Evolutionary conservation across 2,113 vertebrate species (phyloP).

Genomic region (Porphyrio hochstetteri): DNA sequence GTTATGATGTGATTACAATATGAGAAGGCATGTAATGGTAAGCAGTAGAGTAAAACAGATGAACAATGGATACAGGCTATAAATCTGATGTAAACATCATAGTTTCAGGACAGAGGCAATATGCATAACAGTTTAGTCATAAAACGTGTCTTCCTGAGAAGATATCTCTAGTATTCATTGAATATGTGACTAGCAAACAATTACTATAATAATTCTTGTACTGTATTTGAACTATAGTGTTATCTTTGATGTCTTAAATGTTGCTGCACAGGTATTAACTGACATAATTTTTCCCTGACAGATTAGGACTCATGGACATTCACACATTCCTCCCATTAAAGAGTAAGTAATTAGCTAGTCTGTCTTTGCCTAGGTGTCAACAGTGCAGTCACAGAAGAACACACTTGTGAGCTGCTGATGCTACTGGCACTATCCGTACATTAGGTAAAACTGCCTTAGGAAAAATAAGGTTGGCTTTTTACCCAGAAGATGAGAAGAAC

Average conservation of each 20-base stretch:
- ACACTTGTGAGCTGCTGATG: not conserved
- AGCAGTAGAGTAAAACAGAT: not conserved
- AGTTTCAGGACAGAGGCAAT: not conserved
- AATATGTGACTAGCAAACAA: not conserved
- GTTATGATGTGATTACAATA: accelerated
- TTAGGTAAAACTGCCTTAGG: not conserved
- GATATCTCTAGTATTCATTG: not conserved
- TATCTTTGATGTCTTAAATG: not conserved
- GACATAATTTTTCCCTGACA: not conserved
- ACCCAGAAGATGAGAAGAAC: not conserved
- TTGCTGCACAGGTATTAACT: not conserved
- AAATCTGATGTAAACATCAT: not conserved
- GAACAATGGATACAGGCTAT: not conserved
- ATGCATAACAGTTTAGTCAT: not conserved
- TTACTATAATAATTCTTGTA: not conserved
- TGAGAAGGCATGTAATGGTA: not conserved
- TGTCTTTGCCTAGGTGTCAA: not conserved
- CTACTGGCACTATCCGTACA: not conserved
- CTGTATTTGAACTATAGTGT: not conserved
- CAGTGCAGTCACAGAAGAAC: not conserved
- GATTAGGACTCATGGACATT: not conserved
- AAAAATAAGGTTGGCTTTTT: not conserved
- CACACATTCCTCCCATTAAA: not conserved
- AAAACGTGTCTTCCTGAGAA: not conserved
- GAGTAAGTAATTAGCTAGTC: not conserved